These are phyloP conservation scores for Sinelater perroti DNA, from an alignment of 2,888 invertebrate genomes.

Conservation along the genomic window DNA sequence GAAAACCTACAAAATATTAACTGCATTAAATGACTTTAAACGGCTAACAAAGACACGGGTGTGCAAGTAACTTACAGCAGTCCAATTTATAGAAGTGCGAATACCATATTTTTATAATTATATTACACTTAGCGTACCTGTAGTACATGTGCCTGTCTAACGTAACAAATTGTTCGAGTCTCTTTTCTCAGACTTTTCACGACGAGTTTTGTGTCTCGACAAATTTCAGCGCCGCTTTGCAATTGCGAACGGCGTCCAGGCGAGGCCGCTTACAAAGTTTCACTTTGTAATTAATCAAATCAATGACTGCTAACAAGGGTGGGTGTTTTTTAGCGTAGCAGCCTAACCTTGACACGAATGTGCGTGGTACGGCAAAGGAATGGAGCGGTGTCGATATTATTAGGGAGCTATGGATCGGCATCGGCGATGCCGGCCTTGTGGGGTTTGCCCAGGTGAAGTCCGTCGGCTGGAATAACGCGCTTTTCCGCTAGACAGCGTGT, in stretches of 20 bases:
- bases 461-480: conserved; percentile 37
- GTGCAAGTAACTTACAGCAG: no score
- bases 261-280: conserved; percentile 10
- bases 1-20: no score
- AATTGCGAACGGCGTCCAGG: conserved; percentile 8
- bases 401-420: conserved; percentile 30
- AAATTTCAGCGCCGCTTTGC: not conserved
- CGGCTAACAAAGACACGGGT: no score
- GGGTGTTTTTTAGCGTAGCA: conserved; percentile 14
- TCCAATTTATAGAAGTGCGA: no score
- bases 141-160: no score
- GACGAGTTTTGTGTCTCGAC: not conserved
- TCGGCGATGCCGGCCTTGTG: conserved; percentile 30
- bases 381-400: conserved; percentile 28
- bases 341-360: conserved; percentile 31
- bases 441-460: conserved; percentile 32
- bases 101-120: no score
- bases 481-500: conserved; percentile 36
- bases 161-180: not conserved
- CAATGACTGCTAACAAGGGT: conserved; percentile 18
- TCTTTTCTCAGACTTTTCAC: conserved; percentile 1
- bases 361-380: conserved; percentile 21
- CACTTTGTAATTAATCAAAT: conserved; percentile 19
- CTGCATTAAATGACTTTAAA: no score
- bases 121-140: no score